Evolutionary conservation across 2,797 vertebrate genomes (phyloP).

Genomic region (Lagothrix lagotricha): DNA sequence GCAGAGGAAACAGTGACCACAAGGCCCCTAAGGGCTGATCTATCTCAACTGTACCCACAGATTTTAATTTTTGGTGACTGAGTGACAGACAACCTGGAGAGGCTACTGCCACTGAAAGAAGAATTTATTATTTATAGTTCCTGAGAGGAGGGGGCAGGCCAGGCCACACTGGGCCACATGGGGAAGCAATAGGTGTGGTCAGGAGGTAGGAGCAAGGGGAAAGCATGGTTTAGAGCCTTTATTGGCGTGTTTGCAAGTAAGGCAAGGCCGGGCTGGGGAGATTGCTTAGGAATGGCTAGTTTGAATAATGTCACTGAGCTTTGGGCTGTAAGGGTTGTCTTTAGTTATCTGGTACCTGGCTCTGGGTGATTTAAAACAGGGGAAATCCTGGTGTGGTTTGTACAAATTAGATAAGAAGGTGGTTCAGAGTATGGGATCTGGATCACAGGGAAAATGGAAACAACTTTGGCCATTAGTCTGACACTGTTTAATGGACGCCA

Average conservation of each 20-base stretch:
- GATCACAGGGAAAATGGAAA: background rate
- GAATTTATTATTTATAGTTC: background rate
- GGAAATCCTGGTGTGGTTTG: background rate
- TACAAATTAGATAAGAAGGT: background rate
- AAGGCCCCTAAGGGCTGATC: background rate
- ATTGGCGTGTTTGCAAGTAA: background rate
- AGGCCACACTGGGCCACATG: accelerated
- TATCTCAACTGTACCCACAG: background rate
- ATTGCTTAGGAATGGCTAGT: background rate
- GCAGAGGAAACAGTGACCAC: background rate
- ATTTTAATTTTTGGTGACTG: background rate
- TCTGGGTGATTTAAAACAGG: background rate
- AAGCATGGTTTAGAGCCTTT: background rate
- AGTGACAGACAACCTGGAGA: background rate
- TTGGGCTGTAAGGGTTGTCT: background rate
- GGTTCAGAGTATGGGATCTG: background rate
- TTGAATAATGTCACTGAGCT: background rate
- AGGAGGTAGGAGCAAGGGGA: background rate
- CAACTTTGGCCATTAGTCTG: background rate
- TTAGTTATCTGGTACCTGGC: background rate
- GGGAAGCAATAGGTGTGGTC: background rate
- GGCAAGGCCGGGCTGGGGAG: background rate
- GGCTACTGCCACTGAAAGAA: background rate
- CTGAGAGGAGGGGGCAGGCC: background rate
- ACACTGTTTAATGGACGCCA: background rate